These are phyloP conservation scores for Disparrhopalites patrizii DNA, from an alignment of 2,888 invertebrate species.

Conservation along the genomic window DNA sequence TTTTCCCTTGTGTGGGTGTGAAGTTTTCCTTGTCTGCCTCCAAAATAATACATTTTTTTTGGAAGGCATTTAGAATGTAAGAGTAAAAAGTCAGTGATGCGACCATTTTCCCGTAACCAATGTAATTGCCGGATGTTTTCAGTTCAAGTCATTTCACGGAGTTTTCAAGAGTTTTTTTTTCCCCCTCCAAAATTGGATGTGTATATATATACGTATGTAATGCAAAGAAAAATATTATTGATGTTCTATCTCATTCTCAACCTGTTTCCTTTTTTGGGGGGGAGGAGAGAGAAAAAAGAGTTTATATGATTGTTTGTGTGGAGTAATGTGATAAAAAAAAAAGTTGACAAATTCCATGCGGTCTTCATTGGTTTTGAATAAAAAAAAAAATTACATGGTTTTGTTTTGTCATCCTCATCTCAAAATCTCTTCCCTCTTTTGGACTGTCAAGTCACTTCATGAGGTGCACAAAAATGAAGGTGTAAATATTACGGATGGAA, in stretches of 20 bases:
- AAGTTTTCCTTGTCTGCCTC: too few species aligned
- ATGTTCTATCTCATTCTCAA: too few species aligned
- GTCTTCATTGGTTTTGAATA: background rate
- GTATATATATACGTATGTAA: too few species aligned
- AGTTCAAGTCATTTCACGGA: constrained; percentile 14
- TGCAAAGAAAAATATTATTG: too few species aligned
- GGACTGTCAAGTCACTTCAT: constrained; percentile 4
- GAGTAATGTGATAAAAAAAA: constrained; percentile 5
- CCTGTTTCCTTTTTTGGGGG: too few species aligned
- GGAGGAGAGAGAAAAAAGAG: too few species aligned
- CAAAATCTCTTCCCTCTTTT: too few species aligned
- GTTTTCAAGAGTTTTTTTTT: background rate
- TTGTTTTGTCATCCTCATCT: background rate
- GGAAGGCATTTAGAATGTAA: too few species aligned
- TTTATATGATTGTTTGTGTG: too few species aligned
- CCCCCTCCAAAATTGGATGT: background rate
- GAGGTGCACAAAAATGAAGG: background rate
- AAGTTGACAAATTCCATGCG: constrained; percentile 9
- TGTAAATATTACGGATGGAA: background rate
- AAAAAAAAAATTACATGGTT: constrained; percentile 19
- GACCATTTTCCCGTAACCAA: constrained; percentile 44
- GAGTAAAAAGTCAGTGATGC: constrained; percentile 30
- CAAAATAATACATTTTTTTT: too few species aligned
- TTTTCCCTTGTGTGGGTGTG: background rate
- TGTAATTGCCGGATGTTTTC: constrained; percentile 34